These are phyloP conservation scores for Gymnogyps californianus DNA, from an alignment of 2,113 vertebrate species.

Conservation along the genomic window DNA sequence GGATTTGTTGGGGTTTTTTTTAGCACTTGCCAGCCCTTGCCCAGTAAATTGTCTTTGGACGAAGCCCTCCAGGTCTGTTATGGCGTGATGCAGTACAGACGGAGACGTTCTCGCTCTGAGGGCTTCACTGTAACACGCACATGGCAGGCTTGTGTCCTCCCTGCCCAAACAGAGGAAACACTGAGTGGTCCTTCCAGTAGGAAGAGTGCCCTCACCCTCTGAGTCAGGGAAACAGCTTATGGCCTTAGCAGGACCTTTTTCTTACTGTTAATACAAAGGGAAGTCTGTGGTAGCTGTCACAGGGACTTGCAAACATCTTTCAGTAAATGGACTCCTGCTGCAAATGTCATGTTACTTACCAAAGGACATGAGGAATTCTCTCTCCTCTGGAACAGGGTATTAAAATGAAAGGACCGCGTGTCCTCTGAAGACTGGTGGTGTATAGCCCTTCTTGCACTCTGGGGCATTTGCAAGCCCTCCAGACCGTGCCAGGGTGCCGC, in stretches of 20 bases:
- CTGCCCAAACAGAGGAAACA: fast-evolving
- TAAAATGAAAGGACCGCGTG: fast-evolving
- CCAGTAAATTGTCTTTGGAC: neutral
- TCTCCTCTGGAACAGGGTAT: neutral
- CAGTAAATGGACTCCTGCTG: neutral
- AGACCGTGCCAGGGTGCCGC: fast-evolving
- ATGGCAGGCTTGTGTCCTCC: fast-evolving
- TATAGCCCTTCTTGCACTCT: fast-evolving
- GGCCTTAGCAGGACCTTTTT: neutral
- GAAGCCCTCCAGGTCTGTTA: neutral
- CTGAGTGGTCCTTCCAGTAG: neutral
- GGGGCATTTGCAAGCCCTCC: fast-evolving
- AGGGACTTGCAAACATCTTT: neutral
- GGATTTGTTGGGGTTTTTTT: neutral
- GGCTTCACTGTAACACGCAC: fast-evolving
- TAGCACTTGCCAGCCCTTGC: neutral
- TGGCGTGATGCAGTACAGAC: neutral
- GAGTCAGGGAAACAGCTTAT: neutral
- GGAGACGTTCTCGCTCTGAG: fast-evolving
- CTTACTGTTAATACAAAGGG: neutral
- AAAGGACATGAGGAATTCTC: neutral
- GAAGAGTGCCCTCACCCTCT: neutral
- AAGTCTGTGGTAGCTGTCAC: neutral
- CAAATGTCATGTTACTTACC: neutral
- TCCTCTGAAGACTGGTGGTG: neutral